Evolutionary conservation across 2,888 invertebrate species (phyloP), one percentile per base, ranked within the genome.

Genomic region (Suillia variegata): DNA sequence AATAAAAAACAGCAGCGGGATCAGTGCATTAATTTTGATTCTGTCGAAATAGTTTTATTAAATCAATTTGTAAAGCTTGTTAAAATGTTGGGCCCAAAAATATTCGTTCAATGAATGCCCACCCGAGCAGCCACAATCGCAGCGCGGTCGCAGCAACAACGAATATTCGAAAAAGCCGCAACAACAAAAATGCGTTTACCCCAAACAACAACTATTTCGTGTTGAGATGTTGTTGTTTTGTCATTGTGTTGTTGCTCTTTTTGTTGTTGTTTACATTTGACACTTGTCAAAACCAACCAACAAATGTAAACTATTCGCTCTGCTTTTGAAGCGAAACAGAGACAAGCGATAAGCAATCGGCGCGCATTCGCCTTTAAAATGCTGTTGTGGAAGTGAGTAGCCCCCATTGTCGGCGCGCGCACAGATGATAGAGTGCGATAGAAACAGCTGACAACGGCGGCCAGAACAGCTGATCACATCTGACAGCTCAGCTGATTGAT

Each of bases 251-350:
- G 38, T 38, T 38, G 13, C n/a, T 45, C 59, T 53, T 58, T 62
- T 68, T 69, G 64, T 68, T 68, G 68, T 70, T 73, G 72, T 73
- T 73, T 73, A 73, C 71, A 64, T 67, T 65, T 53, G 62, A 59
- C 62, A 62, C 59, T 65, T 68, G 67, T 67, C 62, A 57, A 52
- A 56, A 21, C n/a, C 17, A 34, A n/a, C n/a, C n/a, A n/a, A 33
- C 38, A 48, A 48, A 22, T 33, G 33, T 48, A 55, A 56, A 56
- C 56, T 26, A 49, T 49, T 21, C 18, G 20, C 48, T 48, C 33
- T 17, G 34, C 31, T 5, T 18, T 13, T 33, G 33, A 38, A 38
- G 38, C 15, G 13, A 38, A n/a, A 38, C 6, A 4, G 38, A 38
- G 38, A 38, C 38, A 38, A 13, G n/a, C 38, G n/a, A 38, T 38